Percentiles rank a stretch among this genome's conserved stretches.
Conservation (phyloP, 2,888 invertebrate genomes). For the Lasioglossum pauxillum region DNA sequence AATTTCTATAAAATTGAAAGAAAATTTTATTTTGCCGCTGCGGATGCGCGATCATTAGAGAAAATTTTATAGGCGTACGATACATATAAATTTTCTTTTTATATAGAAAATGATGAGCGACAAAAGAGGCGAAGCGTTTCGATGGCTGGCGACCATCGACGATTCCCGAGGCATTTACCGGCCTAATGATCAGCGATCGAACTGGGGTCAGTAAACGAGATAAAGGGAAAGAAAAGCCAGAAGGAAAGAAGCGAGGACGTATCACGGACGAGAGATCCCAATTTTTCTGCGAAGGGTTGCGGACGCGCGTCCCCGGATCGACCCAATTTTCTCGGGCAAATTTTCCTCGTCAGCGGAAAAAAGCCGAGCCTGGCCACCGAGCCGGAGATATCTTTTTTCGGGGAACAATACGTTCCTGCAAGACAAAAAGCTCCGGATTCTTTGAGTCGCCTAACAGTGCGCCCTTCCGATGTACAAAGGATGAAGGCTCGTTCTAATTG, state of each 20-base stretch:
- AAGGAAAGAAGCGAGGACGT: slow-evolving; percentile 7
- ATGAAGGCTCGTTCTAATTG: slow-evolving; percentile 2
- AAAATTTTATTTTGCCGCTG: no score
- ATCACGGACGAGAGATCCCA: slow-evolving; percentile 15
- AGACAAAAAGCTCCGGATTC: slow-evolving; percentile 5
- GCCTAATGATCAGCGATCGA: slow-evolving; percentile 26
- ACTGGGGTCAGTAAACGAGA: not conserved
- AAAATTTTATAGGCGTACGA: no score
- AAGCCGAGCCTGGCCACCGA: slow-evolving; percentile 8
- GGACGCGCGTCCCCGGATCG: slow-evolving; percentile 42
- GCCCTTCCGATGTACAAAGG: not conserved
- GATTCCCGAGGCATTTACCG: not conserved
- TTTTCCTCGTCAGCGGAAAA: slow-evolving; percentile 52
- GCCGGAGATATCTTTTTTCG: slow-evolving; percentile 3
- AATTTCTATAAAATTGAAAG: no score
- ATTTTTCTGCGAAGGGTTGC: slow-evolving; percentile 44
- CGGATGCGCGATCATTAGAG: no score
- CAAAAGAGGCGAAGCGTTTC: not conserved
- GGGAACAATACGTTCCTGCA: slow-evolving; percentile 14
- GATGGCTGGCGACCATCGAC: not conserved
- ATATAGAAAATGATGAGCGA: no score
- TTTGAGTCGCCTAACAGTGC: slow-evolving; percentile 14
- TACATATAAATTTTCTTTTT: no score
- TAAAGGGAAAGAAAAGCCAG: not conserved
- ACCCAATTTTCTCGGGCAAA: slow-evolving; percentile 58